Percentiles rank a stretch among this genome's conserved stretches.
These are phyloP conservation scores for Trinectes maculatus DNA, from an alignment of 2,113 vertebrate genomes.

Conservation along the genomic window DNA sequence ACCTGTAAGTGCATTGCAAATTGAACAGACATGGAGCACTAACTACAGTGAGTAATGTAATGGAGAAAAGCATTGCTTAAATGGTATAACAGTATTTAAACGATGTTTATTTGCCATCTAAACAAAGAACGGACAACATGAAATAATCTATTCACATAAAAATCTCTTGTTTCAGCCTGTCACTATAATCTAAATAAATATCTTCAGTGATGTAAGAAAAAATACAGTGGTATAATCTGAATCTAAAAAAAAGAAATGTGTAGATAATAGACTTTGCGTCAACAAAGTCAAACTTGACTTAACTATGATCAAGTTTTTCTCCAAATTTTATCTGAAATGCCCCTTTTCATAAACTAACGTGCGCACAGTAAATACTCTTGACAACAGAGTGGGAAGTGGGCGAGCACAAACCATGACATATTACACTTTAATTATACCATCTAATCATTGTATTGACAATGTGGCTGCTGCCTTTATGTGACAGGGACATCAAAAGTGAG, in stretches of 20 bases:
- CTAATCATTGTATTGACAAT: constrained; percentile 10
- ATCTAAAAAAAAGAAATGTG: constrained; percentile 30
- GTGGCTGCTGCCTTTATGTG: constrained; percentile 34
- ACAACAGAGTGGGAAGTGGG: constrained; percentile 25
- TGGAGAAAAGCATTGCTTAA: constrained; percentile 69
- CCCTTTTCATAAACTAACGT: constrained; percentile 44
- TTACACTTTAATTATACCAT: constrained; percentile 16
- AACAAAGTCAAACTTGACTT: constrained; percentile 33
- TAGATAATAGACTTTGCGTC: constrained; percentile 25
- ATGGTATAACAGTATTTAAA: constrained; percentile 61
- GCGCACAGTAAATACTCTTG: constrained; percentile 40
- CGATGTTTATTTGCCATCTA: constrained; percentile 71
- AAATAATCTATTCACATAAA: constrained; percentile 59
- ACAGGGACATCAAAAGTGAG: neutral
- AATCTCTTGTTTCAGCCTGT: constrained; percentile 43
- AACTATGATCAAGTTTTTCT: constrained; percentile 23
- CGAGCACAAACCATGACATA: constrained; percentile 21
- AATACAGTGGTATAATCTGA: constrained; percentile 9
- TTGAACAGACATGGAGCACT: constrained; percentile 62
- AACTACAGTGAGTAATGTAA: constrained; percentile 62
- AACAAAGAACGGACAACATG: constrained; percentile 57
- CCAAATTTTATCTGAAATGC: constrained; percentile 30
- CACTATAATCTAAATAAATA: constrained; percentile 44
- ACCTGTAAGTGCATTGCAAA: constrained; percentile 59
- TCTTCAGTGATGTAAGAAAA: constrained; percentile 42